A percentile compares a stretch with the other conserved stretches of the same genome.
These are phyloP conservation scores for Delichon dasypus DNA, from an alignment of 2,797 vertebrate genomes.

Conservation along the genomic window DNA sequence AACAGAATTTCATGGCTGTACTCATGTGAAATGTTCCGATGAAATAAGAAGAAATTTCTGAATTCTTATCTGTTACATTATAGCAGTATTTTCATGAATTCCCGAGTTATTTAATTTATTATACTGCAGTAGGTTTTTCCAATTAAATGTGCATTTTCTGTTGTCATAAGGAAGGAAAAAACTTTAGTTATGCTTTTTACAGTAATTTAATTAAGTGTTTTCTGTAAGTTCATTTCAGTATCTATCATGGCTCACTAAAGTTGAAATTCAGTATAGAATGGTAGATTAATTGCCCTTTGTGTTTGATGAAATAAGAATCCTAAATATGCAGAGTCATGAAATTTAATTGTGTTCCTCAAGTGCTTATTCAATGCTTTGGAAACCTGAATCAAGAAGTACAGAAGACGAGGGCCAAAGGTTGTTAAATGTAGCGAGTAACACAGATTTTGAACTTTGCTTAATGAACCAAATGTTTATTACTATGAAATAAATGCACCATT, in stretches of 20 bases:
- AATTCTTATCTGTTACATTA: neutral
- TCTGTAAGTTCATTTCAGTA: conserved; percentile 83
- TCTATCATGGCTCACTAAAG: conserved; percentile 85
- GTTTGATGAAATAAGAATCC: conserved; percentile 85
- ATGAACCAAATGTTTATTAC: conserved; percentile 90
- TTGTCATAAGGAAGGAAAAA: conserved; percentile 64
- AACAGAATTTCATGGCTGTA: neutral
- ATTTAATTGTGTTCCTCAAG: conserved; percentile 87
- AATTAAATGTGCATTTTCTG: conserved; percentile 72
- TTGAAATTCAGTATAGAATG: conserved; percentile 78
- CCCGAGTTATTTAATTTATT: conserved; percentile 52
- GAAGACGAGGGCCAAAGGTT: conserved; percentile 77
- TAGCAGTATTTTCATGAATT: conserved; percentile 36
- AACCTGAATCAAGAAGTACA: conserved; percentile 72
- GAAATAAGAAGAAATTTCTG: neutral
- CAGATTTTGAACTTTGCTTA: conserved; percentile 84
- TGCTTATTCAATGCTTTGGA: conserved; percentile 81
- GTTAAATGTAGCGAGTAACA: conserved; percentile 87
- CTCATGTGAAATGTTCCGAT: neutral
- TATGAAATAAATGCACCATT: conserved; percentile 81
- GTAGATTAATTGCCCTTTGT: conserved; percentile 88
- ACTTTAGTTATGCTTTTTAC: conserved; percentile 75
- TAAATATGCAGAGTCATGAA: conserved; percentile 89
- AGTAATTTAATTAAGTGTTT: conserved; percentile 88
- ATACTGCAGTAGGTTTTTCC: conserved; percentile 45